Percentiles rank a stretch among this genome's conserved stretches.
Conservation (phyloP, 35 echinoderm and acorn worm species). For the Amphiura filiformis region DNA sequence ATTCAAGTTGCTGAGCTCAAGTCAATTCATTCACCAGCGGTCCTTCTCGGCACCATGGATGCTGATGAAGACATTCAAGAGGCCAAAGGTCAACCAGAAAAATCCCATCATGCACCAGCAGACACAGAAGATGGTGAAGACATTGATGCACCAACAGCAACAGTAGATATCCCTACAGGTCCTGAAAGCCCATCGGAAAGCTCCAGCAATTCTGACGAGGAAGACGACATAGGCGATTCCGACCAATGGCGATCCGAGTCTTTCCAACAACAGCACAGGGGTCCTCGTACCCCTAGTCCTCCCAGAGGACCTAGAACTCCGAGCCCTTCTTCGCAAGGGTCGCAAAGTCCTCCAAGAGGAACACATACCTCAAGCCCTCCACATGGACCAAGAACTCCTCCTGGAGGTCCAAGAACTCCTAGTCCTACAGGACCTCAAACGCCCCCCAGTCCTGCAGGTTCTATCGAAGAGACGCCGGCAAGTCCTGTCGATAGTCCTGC, state of each 20-base stretch:
- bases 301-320: background rate
- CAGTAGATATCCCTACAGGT: background rate
- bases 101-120: too few relatives aligned
- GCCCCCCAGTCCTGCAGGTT: conserved; percentile 17
- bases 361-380: conserved; percentile 16
- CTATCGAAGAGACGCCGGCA: conserved; percentile 29
- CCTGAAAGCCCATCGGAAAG: background rate
- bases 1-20: too few relatives aligned
- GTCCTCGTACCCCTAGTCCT: background rate
- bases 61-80: too few relatives aligned
- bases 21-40: too few relatives aligned
- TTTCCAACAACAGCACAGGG: background rate
- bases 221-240: background rate
- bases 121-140: too few relatives aligned
- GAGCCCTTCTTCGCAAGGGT: background rate
- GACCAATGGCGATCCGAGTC: background rate
- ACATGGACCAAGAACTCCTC: background rate
- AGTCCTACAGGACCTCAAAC: background rate
- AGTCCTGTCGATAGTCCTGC: conserved; percentile 9
- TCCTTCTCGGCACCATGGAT: too few relatives aligned
- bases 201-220: background rate
- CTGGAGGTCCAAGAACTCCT: background rate
- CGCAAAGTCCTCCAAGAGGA: background rate
- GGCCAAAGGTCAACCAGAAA: too few relatives aligned
- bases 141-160: too few relatives aligned